Evolutionary conservation across 2,888 invertebrate genomes (phyloP), one percentile per base, ranked within the genome.

Genomic region (Napeogenes inachia): DNA sequence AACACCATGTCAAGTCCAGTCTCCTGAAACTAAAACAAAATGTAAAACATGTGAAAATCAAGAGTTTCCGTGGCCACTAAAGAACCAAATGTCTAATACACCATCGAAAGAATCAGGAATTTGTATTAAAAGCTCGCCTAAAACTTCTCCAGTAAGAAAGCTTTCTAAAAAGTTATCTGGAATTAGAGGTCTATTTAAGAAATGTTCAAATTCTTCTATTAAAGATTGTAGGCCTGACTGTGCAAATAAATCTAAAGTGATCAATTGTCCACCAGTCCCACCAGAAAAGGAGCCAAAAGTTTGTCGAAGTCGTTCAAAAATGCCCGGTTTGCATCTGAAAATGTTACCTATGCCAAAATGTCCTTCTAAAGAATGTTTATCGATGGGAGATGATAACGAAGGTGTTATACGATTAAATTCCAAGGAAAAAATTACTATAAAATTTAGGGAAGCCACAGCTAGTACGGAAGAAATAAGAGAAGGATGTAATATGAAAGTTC

Each of bases 381-480:
- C 68, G 12, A 8, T 47, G 4, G 57, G 56, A 38, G 55, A 65
- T n/a, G 61, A 72, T 21, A 69, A 66, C 0, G 56, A 71, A 13
- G 69, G 68, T 32, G 55, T 72, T 10, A 72, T 79, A 32, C 71
- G 67, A 47, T 61, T 80, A 6, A 74, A 70, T 65, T 81, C 79
- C 2, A 68, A 73, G 13, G 83, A 83, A 46, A 78, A 73, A 66
- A 73, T 83, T 45, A 75, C 69, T 1, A 77, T 84, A 38, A 75
- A 73, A 63, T 65, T 80, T 50, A 82, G 76, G 62, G 65, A 76
- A 62, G 64, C 69, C 6, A 75, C 77, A 0, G 74, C 76, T 13
- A 84, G 80, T 61, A 80, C 78, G 38, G 76, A 79, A 56, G 80
- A 84, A 68, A 79, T 80, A 47, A 74, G 79, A 70, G 77, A 81